Conservation (phyloP, 2,888 invertebrate species). For the Galerucella pusilla region DNA sequence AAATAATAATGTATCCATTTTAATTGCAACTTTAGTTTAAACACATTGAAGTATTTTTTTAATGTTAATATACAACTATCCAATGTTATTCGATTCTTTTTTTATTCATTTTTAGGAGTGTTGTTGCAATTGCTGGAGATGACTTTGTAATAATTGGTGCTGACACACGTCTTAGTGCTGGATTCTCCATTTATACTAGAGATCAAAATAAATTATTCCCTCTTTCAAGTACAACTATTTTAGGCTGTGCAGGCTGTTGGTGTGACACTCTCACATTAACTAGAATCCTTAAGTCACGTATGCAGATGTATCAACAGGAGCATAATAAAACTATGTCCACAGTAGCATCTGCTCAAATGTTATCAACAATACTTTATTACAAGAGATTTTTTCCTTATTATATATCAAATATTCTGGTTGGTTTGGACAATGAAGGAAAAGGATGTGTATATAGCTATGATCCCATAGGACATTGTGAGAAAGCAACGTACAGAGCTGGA, state of each 20-base stretch:
- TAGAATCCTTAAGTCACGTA: conserved; percentile 82
- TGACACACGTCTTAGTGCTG: conserved; percentile 92
- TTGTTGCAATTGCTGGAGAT: conserved; percentile 95
- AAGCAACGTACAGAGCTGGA: conserved; percentile 84
- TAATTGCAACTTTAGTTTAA: neutral
- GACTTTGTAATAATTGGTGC: conserved; percentile 96
- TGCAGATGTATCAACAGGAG: conserved; percentile 96
- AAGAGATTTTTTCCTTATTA: conserved; percentile 99
- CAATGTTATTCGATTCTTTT: neutral
- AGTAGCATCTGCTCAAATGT: conserved; percentile 93
- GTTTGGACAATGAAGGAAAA: conserved; percentile 91
- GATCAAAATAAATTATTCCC: conserved; percentile 89
- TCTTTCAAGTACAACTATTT: conserved; percentile 83
- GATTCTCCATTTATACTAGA: conserved; percentile 90
- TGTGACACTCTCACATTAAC: conserved; percentile 95
- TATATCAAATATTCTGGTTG: conserved; percentile 93
- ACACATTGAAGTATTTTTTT: too few relatives aligned
- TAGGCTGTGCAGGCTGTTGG: conserved; percentile 98
- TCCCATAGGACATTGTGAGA: conserved; percentile 95
- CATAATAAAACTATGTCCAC: conserved; percentile 94
- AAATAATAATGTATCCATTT: neutral
- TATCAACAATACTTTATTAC: conserved; percentile 95
- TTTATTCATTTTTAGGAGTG: conserved; percentile 74
- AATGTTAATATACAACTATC: too few relatives aligned
- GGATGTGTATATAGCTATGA: conserved; percentile 97